These are phyloP conservation scores for Hyalella azteca DNA, from an alignment of 2,888 invertebrate genomes.

Conservation along the genomic window DNA sequence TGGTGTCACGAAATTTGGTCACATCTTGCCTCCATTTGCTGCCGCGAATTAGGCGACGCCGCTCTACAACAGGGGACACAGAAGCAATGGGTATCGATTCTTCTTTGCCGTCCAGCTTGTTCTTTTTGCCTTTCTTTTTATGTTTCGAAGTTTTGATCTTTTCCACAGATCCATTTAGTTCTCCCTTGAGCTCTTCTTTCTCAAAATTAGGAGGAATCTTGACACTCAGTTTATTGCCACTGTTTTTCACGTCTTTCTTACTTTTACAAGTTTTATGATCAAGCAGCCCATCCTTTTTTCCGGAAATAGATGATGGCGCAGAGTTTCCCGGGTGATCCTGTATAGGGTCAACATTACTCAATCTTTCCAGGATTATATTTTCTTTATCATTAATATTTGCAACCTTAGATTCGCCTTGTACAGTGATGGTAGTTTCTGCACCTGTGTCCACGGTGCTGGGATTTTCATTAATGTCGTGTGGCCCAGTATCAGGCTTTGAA, in stretches of 20 bases:
- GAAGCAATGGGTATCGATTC: not conserved
- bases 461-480: no score
- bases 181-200: not conserved
- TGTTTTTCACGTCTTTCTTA: not conserved
- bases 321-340: no score
- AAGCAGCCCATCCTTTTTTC: no score
- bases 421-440: no score
- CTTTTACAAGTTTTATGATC: no score
- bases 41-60: conserved; percentile 10
- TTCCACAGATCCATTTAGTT: not conserved
- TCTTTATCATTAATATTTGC: no score
- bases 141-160: not conserved
- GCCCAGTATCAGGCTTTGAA: no score
- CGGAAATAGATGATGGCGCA: no score
- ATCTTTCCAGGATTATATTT: no score
- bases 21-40: conserved; percentile 12
- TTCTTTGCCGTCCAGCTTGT: conserved; percentile 30
- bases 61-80: not conserved
- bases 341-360: no score
- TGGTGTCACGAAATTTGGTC: conserved; percentile 11
- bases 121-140: conserved; percentile 17
- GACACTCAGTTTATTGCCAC: not conserved
- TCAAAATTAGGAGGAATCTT: not conserved
- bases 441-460: no score
- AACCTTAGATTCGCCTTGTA: no score